Conservation (phyloP, 2,797 vertebrate genomes). For the Ctenopoma multispine region DNA sequence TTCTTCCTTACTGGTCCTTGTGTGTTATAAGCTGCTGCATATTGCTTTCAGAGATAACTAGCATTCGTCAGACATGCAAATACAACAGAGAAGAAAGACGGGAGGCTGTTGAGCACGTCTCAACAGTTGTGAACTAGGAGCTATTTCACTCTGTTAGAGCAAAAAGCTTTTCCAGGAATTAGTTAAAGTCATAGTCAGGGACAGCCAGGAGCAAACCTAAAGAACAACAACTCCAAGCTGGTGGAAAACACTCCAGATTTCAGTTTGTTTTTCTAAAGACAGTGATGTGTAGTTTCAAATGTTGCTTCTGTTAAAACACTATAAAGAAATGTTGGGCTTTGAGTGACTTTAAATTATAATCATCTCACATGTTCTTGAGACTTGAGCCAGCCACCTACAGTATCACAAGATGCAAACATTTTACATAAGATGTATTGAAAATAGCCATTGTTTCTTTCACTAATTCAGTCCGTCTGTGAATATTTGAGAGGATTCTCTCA, state of each 20-base stretch:
- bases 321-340: conserved; percentile 29
- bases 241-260: conserved; percentile 2
- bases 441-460: conserved; percentile 75
- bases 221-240: conserved; percentile 16
- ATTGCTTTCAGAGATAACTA: conserved; percentile 3
- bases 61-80: not conserved
- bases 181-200: conserved; percentile 5
- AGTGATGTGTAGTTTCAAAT: conserved; percentile 34
- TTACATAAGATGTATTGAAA: conserved; percentile 68
- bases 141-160: conserved; percentile 6
- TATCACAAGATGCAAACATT: conserved; percentile 60
- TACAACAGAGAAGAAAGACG: not conserved
- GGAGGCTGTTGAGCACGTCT: not conserved
- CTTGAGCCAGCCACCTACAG: conserved; percentile 50
- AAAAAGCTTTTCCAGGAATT: conserved; percentile 25
- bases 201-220: not conserved
- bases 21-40: not conserved
- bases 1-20: not conserved
- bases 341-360: conserved; percentile 50
- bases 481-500: conserved; percentile 81
- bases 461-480: conserved; percentile 79
- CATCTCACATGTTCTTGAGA: conserved; percentile 45
- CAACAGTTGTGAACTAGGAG: conserved; percentile 1
- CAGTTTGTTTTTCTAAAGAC: not conserved
- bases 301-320: conserved; percentile 12